Base-by-base conservation (phyloP, 92 coral and sea anemone genomes). In the Zoanthus gigantus region DNA sequence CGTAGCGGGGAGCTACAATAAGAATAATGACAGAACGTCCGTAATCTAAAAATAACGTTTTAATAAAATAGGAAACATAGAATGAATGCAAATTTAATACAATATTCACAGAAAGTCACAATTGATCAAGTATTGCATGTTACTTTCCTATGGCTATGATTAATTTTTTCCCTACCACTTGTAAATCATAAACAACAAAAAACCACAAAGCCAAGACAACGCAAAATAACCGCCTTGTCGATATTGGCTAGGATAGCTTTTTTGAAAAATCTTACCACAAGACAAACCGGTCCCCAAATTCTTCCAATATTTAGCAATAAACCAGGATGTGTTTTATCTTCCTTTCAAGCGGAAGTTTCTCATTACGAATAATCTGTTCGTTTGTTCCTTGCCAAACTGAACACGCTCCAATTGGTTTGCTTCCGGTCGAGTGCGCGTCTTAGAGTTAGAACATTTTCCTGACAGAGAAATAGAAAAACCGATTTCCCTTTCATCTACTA, bases 61-160 rank as follows among this genome's bases (percentile, higher is more conserved):
- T 58, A 58, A 58, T 58, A 58, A 58, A 58, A 58, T 14, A 58
- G 66, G 11, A 58, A 1, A 58, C 6, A 53, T 58, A 58, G 6
- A 58, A 14, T 14, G 66, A 81, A 81, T 81, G 76, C 85, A 81
- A 81, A 81, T 81, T 71, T 53, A 47, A 54, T 42, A 63, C 37
- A 81, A 28, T 45, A 50, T 50, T 50, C 56, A 50, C 56, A 50
- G 56, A 50, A 50, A 50, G 56, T 50, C 56, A 50, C 56, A 45
- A 65, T 61, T 80, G 45, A 45, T 9, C 42, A 10, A n/a, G 69
- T 80, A 50, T 45, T 18, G 60, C 32, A 46, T 80, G 85, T 30
- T 80, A 46, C 9, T 65, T 61, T 80, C 63, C 17, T 31, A 30
- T 65, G n/a, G 47, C 60, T 81, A 48, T 23, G 13, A 67, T 9